A percentile compares a stretch with the other conserved stretches of the same genome.
These are phyloP conservation scores for Rhea pennata DNA, from an alignment of 2,113 vertebrate genomes.

Conservation along the genomic window DNA sequence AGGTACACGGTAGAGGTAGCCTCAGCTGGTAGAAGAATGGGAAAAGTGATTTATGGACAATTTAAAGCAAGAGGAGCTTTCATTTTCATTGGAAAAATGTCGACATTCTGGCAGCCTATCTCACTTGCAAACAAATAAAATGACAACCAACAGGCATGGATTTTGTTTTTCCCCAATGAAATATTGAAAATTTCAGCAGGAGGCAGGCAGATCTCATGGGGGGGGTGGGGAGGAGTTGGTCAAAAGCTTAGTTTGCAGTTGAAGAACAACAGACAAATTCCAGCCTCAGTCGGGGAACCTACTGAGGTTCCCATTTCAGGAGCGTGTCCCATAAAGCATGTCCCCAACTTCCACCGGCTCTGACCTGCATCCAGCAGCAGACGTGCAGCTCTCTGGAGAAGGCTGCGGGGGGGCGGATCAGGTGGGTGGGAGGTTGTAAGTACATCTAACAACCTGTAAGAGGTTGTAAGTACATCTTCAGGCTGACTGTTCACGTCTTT, in stretches of 20 bases:
- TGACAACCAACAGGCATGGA: not conserved
- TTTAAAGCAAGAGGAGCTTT: not conserved
- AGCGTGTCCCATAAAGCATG: not conserved
- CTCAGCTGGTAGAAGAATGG: not conserved
- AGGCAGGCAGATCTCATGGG: not conserved
- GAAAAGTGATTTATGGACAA: not conserved
- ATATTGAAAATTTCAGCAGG: not conserved
- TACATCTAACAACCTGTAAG: not conserved
- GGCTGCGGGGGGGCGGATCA: not conserved
- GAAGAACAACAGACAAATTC: not conserved
- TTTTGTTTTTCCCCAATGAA: not conserved
- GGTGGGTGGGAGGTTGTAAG: not conserved
- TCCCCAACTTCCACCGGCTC: rapidly evolving
- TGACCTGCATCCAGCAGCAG: not conserved
- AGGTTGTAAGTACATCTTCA: not conserved
- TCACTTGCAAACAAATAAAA: conserved; percentile 6
- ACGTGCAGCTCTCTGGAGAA: not conserved
- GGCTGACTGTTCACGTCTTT: not conserved
- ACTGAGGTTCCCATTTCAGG: not conserved
- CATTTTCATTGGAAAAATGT: not conserved
- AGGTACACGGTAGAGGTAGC: not conserved
- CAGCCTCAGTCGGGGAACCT: not conserved
- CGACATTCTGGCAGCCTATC: not conserved
- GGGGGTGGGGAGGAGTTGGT: not conserved
- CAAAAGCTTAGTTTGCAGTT: not conserved